Percentiles rank a stretch among this genome's conserved stretches.
These are phyloP conservation scores for Agapornis canus DNA, from an alignment of 2,797 vertebrate genomes.

Conservation along the genomic window DNA sequence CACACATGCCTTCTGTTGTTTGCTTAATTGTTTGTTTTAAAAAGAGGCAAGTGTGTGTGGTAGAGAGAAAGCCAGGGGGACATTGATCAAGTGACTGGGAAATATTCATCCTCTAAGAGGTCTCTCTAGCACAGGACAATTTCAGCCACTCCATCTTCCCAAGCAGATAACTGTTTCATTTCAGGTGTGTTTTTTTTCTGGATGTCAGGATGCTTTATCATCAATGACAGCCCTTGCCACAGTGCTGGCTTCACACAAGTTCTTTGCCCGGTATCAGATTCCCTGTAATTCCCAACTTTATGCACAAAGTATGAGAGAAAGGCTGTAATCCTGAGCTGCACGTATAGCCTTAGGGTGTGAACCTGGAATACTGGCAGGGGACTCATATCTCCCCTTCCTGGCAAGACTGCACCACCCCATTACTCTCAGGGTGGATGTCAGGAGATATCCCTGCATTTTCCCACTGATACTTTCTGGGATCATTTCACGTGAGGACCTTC, in stretches of 20 bases:
- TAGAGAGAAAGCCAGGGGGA: fast-evolving
- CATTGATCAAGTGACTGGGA: background rate
- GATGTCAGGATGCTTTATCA: background rate
- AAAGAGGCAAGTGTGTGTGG: background rate
- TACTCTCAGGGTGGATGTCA: background rate
- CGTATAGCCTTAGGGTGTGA: fast-evolving
- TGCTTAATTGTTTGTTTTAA: background rate
- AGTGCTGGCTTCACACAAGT: fast-evolving
- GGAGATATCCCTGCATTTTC: background rate
- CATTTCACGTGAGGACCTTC: background rate
- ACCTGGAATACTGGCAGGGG: background rate
- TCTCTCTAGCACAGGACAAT: background rate
- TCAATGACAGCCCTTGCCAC: fast-evolving
- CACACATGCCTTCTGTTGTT: background rate
- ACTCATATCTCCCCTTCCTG: fast-evolving
- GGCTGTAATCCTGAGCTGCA: background rate
- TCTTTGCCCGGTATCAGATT: background rate
- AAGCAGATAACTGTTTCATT: background rate
- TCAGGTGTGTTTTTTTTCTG: background rate
- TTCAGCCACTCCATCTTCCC: background rate
- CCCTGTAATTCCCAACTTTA: background rate
- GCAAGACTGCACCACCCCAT: background rate
- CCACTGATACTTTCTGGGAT: background rate
- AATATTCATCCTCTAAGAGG: background rate
- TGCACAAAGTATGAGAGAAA: background rate